Conservation (phyloP, 2,113 vertebrate genomes). For the Phaethornis superciliosus region DNA sequence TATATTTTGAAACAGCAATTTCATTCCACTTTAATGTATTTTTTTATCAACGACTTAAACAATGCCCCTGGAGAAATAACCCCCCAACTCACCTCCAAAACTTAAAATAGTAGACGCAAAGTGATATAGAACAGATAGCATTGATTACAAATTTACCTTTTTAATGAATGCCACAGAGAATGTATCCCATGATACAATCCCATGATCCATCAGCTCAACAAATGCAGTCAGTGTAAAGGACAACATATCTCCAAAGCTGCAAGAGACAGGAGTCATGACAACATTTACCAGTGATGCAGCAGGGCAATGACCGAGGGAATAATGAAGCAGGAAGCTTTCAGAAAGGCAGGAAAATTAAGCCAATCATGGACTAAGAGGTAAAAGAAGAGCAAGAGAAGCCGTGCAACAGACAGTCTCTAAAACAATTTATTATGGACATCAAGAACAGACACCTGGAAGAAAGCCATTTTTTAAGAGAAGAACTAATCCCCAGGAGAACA, state of each 20-base stretch:
- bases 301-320: neutral
- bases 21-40: neutral
- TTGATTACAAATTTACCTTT: conserved; percentile 83
- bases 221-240: conserved; percentile 98
- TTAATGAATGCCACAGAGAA: conserved; percentile 99
- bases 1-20: neutral
- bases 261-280: conserved; percentile 71
- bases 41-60: neutral
- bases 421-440: neutral
- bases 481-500: neutral
- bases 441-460: conserved; percentile 4
- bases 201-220: conserved; percentile 99
- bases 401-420: neutral
- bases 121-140: neutral
- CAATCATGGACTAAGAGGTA: conserved; percentile 14
- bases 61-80: neutral
- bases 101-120: neutral
- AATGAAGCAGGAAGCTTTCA: conserved; percentile 32
- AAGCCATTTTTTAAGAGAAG: neutral
- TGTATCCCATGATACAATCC: conserved; percentile 98
- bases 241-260: conserved; percentile 96
- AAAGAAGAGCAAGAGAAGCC: conserved; percentile 42
- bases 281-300: conserved; percentile 45
- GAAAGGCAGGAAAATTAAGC: conserved; percentile 25
- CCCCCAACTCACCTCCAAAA: neutral